These are phyloP conservation scores for Trichonephila inaurata DNA, from an alignment of 1,140 invertebrate species.

Conservation along the genomic window DNA sequence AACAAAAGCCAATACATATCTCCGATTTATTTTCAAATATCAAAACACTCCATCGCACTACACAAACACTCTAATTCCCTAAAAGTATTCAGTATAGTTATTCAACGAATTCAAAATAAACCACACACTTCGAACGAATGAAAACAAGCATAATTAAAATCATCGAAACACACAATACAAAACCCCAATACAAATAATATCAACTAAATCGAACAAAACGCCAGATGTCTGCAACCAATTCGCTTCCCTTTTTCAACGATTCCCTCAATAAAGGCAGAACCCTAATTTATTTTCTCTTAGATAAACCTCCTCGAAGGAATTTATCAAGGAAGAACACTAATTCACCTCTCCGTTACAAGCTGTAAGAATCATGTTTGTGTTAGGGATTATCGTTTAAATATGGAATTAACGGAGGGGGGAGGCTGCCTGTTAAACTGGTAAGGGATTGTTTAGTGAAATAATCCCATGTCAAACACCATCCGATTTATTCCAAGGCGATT, in stretches of 20 bases:
- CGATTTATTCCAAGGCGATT: conserved; percentile 12
- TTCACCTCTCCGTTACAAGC: not conserved
- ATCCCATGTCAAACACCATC: conserved; percentile 18
- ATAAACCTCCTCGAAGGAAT: not conserved
- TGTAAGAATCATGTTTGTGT: not conserved
- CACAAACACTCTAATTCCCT: too few relatives aligned
- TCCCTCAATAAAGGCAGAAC: not conserved
- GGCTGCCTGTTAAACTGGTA: not conserved
- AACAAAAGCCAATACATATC: too few relatives aligned
- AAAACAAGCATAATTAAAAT: not conserved
- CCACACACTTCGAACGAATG: too few relatives aligned
- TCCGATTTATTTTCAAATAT: too few relatives aligned
- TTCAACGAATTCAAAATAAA: too few relatives aligned
- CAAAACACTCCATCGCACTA: too few relatives aligned
- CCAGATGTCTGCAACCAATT: not conserved
- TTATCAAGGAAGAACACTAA: not conserved
- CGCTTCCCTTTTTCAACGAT: not conserved
- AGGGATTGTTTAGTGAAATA: conserved; percentile 9
- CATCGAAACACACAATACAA: not conserved
- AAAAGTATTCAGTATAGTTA: too few relatives aligned
- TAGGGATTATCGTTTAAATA: not conserved
- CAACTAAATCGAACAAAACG: not conserved
- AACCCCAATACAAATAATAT: not conserved
- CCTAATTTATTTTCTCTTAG: not conserved
- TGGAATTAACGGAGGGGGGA: not conserved